phyloP scores from a whole-genome alignment of 2,113 vertebrate species.

The Heteronetta atricapilla region DNA sequence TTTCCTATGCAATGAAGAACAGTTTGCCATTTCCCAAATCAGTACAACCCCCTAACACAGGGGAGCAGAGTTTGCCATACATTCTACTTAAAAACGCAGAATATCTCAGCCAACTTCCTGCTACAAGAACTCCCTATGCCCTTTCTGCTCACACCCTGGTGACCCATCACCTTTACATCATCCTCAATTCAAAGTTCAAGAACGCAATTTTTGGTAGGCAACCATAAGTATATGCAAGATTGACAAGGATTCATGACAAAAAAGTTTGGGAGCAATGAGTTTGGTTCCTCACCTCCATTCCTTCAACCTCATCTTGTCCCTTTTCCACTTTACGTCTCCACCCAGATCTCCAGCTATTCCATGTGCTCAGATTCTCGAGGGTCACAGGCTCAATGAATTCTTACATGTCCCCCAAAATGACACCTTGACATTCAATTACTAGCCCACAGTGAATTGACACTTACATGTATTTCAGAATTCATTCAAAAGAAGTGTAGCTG shows the following conservation, averaged over 20 bases:
- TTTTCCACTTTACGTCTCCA: neutral
- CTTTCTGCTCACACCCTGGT: neutral
- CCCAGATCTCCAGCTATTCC: neutral
- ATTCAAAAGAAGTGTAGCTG: fast-evolving
- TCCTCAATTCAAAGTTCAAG: neutral
- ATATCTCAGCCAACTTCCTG: neutral
- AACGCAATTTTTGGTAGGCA: neutral
- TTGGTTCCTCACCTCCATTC: neutral
- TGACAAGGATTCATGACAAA: fast-evolving
- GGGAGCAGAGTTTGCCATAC: neutral
- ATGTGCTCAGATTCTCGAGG: neutral
- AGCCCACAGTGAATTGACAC: neutral
- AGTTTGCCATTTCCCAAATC: neutral
- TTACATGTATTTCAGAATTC: neutral
- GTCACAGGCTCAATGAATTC: too few relatives aligned
- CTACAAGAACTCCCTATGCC: too few relatives aligned
- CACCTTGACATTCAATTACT: neutral
- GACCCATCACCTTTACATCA: neutral
- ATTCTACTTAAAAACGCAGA: neutral
- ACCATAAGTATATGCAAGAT: neutral
- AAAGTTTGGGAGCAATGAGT: neutral
- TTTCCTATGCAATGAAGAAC: neutral
- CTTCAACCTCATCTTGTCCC: neutral
- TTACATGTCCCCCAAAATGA: neutral
- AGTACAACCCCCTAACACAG: neutral